A percentile compares a stretch with the other conserved stretches of the same genome.
These are phyloP conservation scores for Colletes latitarsis DNA, from an alignment of 1,140 invertebrate genomes.

Conservation along the genomic window DNA sequence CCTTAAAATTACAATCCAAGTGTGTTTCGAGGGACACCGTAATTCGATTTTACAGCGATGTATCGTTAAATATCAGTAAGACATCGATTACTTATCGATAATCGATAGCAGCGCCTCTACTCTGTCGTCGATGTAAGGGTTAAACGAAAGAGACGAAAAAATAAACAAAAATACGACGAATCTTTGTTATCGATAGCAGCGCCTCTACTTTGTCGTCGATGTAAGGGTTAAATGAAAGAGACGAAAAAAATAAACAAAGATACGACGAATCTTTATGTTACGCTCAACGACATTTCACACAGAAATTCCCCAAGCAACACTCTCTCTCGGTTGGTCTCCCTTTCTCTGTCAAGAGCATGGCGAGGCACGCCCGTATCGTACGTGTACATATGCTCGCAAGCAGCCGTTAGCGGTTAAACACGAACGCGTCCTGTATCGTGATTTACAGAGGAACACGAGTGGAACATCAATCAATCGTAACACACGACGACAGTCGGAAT, in stretches of 20 bases:
- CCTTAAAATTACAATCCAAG: too few species aligned
- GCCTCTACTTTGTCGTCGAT: too few species aligned
- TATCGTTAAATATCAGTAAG: too few species aligned
- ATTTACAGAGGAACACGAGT: conserved; percentile 61
- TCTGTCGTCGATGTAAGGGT: too few species aligned
- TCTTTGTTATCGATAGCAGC: too few species aligned
- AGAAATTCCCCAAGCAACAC: background rate
- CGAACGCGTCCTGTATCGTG: conserved; percentile 66
- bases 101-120: too few species aligned
- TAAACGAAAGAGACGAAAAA: too few species aligned
- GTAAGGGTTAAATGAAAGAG: background rate
- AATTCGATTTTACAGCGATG: too few species aligned
- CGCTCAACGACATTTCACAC: background rate
- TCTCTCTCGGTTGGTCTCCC: conserved; percentile 25
- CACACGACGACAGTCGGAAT: conserved; percentile 26
- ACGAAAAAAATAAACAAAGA: background rate
- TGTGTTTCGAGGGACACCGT: too few species aligned
- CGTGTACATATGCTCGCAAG: conserved; percentile 46
- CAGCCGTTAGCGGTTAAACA: conserved; percentile 62
- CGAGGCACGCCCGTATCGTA: conserved; percentile 57
- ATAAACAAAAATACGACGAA: too few species aligned
- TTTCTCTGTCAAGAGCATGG: conserved; percentile 52
- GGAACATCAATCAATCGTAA: conserved; percentile 64
- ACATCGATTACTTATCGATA: too few species aligned
- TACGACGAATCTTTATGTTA: background rate